phyloP scores from a whole-genome alignment of 2,797 vertebrate species.

The Myotis pilosus region DNA sequence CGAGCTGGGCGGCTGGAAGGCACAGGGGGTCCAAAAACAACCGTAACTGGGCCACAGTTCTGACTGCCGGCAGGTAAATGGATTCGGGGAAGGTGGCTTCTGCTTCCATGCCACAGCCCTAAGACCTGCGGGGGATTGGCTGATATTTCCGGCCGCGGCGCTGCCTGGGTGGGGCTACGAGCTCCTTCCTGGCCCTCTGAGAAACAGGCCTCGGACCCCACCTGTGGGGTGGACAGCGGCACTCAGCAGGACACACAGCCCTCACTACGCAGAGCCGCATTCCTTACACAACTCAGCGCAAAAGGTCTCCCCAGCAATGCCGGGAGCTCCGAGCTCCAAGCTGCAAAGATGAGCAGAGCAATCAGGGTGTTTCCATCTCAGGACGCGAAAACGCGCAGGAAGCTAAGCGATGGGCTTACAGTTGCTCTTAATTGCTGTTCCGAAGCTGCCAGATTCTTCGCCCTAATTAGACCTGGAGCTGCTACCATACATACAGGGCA shows the following conservation, averaged over 20 bases:
- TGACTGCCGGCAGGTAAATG: too few relatives aligned
- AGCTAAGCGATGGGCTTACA: neutral
- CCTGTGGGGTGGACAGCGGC: too few relatives aligned
- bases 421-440: neutral
- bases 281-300: fast-evolving
- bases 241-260: too few relatives aligned
- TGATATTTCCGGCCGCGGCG: neutral
- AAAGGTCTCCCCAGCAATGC: fast-evolving
- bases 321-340: fast-evolving
- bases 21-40: neutral
- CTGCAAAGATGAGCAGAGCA: fast-evolving
- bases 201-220: fast-evolving
- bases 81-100: neutral
- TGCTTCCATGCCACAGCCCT: fast-evolving
- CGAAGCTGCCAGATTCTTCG: neutral
- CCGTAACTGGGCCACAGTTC: neutral
- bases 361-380: neutral
- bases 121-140: neutral
- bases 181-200: fast-evolving
- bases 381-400: neutral
- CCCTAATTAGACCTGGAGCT: neutral
- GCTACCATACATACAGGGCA: neutral
- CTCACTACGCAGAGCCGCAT: neutral
- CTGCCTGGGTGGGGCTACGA: neutral
- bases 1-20: fast-evolving